Evolutionary conservation across 2,797 vertebrate species (phyloP), one percentile per base, ranked within the genome.

Genomic region (Propithecus deckenii): DNA sequence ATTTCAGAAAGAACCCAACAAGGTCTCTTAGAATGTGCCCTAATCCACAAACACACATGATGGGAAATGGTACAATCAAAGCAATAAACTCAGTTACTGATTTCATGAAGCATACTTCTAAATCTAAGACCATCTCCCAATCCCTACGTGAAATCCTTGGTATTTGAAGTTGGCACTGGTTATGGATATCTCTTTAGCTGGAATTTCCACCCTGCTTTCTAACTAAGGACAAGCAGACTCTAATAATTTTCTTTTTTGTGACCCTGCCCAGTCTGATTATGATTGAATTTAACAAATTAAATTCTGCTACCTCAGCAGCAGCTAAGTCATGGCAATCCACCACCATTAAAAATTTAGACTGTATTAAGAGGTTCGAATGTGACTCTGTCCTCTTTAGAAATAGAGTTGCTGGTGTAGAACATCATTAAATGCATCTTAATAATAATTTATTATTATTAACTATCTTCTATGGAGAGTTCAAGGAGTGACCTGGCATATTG

Each of bases 381-480:
- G 63, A 94, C 17, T 86, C 41, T 71, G 14, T 41, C 25, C 1
- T 78, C 59, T 93, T 79, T 71, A 79, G 46, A 96, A 88, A 93
- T 57, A 72, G n/a, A 93, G 12, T 86, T 95, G 38, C 65, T 96
- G 71, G 74, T 96, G 52, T 85, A 95, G 86, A 96, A 97, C 78
- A 93, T 78, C 84, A 72, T 95, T 91, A 87, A 92, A 87, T 90
- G 8, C 23, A 80, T 93, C 43, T 91, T 94, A 89, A 93, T 86
- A 91, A 86, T 75, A 94, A 92, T 48, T 83, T 86, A 96, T 81
- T 89, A 72, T 65, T 96, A 72, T 94, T 90, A 94, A 57, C 20
- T 90, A 57, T 65, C 38, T 57, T 78, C 55, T 94, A 65, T 78
- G 38, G 35, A 71, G 67, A 95, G 20, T 72, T 86, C 41, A 97